Percentiles rank a stretch among this genome's conserved stretches.
These are phyloP conservation scores for Drosophila ohnishii DNA, from an alignment of 1,140 invertebrate species.

Conservation along the genomic window DNA sequence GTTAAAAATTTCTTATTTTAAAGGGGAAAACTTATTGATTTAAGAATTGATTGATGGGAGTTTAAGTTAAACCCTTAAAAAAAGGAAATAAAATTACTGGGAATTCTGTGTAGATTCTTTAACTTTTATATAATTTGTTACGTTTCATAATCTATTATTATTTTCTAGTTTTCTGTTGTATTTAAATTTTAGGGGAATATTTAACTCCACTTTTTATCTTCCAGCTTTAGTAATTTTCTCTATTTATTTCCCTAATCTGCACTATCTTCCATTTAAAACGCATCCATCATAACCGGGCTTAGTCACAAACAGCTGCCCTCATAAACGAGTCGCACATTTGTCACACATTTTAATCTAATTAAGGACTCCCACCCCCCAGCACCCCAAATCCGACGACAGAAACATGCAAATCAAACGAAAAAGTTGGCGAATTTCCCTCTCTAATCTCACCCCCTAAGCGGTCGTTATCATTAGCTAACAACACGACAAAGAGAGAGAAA, in stretches of 20 bases:
- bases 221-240: not conserved
- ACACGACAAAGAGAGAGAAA: slow-evolving; percentile 10
- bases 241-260: slow-evolving; percentile 2
- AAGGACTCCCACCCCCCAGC: slow-evolving; percentile 18
- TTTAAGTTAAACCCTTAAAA: not conserved
- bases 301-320: slow-evolving; percentile 44
- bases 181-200: not conserved
- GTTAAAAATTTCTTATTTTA: not conserved
- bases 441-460: slow-evolving; percentile 32
- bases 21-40: not conserved
- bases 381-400: slow-evolving; percentile 18
- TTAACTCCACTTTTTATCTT: not conserved
- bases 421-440: slow-evolving; percentile 47
- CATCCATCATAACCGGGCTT: slow-evolving; percentile 44
- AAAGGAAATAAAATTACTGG: not conserved
- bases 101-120: not conserved
- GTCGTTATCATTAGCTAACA: slow-evolving; percentile 64
- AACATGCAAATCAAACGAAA: slow-evolving; percentile 52
- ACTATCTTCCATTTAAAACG: slow-evolving; percentile 36
- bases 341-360: slow-evolving; percentile 64
- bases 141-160: not conserved
- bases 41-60: slow-evolving; percentile 9
- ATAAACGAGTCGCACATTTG: slow-evolving; percentile 45
- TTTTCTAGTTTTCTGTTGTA: accelerated
- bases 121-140: no score